Percentiles rank a stretch among this genome's conserved stretches.
Conservation (phyloP, 2,113 vertebrate species). For the Beaufortia kweichowensis region DNA sequence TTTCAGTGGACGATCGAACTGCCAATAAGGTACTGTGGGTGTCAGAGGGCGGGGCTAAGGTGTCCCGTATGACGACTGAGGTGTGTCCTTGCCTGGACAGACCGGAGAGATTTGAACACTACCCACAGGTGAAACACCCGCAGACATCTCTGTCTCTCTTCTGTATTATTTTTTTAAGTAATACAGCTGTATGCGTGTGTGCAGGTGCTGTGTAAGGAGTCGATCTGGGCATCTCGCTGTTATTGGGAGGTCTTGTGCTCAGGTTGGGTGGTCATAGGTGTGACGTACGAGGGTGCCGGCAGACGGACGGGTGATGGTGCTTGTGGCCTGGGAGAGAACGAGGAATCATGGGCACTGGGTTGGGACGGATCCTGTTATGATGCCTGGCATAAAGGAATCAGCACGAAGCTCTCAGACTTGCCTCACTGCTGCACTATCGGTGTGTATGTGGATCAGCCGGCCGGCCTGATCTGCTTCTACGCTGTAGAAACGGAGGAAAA, state of each 20-base stretch:
- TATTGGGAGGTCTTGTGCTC: slow-evolving; percentile 64
- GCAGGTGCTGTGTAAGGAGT: slow-evolving; percentile 64
- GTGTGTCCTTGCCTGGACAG: slow-evolving; percentile 67
- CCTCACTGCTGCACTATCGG: slow-evolving; percentile 60
- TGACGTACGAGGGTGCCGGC: slow-evolving; percentile 57
- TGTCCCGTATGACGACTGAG: slow-evolving; percentile 63
- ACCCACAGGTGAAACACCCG: slow-evolving; percentile 64
- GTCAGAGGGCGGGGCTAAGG: slow-evolving; percentile 62
- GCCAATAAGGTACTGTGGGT: slow-evolving; percentile 71
- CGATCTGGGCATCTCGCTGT: slow-evolving; percentile 54
- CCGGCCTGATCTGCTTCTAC: slow-evolving; percentile 56
- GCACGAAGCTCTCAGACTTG: slow-evolving; percentile 36
- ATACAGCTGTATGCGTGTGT: neutral
- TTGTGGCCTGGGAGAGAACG: slow-evolving; percentile 70
- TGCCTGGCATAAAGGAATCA: slow-evolving; percentile 61
- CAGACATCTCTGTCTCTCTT: neutral
- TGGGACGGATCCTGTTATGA: slow-evolving; percentile 67
- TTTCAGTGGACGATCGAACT: slow-evolving; percentile 67
- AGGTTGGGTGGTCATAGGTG: slow-evolving; percentile 66
- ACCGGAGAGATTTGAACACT: slow-evolving; percentile 68
- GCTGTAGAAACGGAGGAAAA: slow-evolving; percentile 18
- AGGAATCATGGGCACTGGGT: slow-evolving; percentile 68
- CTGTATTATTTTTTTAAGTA: too few relatives aligned
- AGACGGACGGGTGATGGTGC: slow-evolving; percentile 61
- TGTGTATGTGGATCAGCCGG: slow-evolving; percentile 70